Conservation (phyloP, 2,113 vertebrate species). For the Ciconia stormi region DNA sequence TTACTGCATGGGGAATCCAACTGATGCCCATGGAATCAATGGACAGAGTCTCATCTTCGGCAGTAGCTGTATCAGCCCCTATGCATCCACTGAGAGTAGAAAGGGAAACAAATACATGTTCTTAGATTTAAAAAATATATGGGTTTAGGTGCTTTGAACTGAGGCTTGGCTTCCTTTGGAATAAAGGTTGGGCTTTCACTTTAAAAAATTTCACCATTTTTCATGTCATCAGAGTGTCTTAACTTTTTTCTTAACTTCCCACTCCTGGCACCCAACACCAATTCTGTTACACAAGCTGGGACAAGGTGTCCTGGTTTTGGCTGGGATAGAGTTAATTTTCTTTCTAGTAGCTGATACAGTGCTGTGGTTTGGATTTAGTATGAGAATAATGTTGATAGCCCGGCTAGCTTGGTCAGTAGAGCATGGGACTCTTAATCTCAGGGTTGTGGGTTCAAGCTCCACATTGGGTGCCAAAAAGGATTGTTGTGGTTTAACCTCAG, state of each 20-base stretch:
- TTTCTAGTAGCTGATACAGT: too few species aligned
- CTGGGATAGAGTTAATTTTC: too few species aligned
- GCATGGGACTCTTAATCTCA: too few species aligned
- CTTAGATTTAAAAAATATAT: background rate
- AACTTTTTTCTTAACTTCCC: background rate
- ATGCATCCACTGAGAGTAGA: background rate
- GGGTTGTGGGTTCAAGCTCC: too few species aligned
- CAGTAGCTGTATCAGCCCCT: background rate
- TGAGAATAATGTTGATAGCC: too few species aligned
- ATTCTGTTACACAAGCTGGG: background rate
- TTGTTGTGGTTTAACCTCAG: too few species aligned
- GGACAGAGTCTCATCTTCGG: background rate
- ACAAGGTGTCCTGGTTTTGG: too few species aligned
- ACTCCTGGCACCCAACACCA: background rate
- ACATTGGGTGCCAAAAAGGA: too few species aligned
- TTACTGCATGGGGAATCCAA: background rate
- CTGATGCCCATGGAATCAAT: background rate
- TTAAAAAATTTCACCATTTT: background rate
- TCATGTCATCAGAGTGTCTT: background rate
- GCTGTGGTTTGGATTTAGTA: too few species aligned
- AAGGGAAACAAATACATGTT: fast-evolving
- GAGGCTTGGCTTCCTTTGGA: background rate
- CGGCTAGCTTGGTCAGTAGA: too few species aligned
- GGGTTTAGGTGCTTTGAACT: background rate
- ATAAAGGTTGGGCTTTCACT: background rate